Evolutionary conservation across 1,140 invertebrate genomes (phyloP), one percentile per base, ranked within the genome.

Genomic region (Halictus rubicundus): DNA sequence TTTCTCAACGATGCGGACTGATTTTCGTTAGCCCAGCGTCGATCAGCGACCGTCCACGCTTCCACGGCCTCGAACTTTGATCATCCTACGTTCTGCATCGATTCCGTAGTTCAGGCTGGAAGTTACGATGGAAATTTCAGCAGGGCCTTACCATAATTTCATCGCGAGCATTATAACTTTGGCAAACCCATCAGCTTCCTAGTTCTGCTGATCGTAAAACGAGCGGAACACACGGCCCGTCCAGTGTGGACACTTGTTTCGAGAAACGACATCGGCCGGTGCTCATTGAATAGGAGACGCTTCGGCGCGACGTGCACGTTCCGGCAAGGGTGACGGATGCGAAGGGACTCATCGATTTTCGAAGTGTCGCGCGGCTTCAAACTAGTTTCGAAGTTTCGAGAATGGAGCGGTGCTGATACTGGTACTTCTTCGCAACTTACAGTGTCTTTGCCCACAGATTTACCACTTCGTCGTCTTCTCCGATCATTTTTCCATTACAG

Each of bases 111-210:
- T n/a, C 76, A 7, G 60, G 16, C 32, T 46, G 60, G 68, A 78
- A 78, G 76, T 78, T 78, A 78, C 68, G 46, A 78, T 72, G 76
- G 68, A 72, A 78, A 78, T 78, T 78, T 72, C 76, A 32, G 25
- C n/a, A 46, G n/a, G 25, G 72, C 68, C 49, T 57, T 46, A 25
- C 76, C 25, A 39, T 78, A 78, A 78, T 78, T 78, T 72, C 76
- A 78, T 78, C 68, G 68, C 32, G 32, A 32, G 46, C 46, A 64
- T 64, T 78, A 78, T 72, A 78, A 78, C 76, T 78, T 78, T 16
- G 46, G 39, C 68, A 61, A n/a, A 64, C 68, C 32, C 37, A 78
- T 78, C 68, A 39, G 68, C 27, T 71, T 5, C n/a, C 32, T 8
- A 49, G 37, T 27, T 46, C 69, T 42, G 57, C 37, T 32, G 63